Base-by-base conservation (phyloP, 2,888 invertebrate genomes). In the Auanema freiburgensis region DNA sequence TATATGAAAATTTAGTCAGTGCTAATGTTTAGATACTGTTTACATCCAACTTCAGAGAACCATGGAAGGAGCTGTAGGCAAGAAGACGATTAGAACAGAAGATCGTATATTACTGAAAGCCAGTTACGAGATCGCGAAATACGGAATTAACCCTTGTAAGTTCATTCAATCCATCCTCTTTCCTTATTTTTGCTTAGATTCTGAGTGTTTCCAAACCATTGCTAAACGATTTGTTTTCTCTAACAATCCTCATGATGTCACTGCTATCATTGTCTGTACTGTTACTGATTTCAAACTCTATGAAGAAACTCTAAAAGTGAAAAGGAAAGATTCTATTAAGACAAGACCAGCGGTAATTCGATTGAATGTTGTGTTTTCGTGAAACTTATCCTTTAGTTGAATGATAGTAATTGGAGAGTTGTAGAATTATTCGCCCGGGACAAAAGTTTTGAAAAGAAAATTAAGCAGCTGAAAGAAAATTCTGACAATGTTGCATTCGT, bases 391-490 rank as follows among this genome's bases (percentile, higher is more conserved):
- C 23, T 60, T 56, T 41, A 66, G 70, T 18, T 66, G 21, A 74
- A 76, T 54, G 68, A 68, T 16, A 66, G 70, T 1, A 42, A 61
- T 0, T 74, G 72, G 71, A 67, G 63, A 65, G 62, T 69, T 4
- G 67, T 63, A 10, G 67, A 66, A 23, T 46, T 69, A 10, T 76
- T 69, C 57, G 52, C 72, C 4, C 59, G 60, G 40, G 73, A 74
- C 59, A 24, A 65, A 49, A 55, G 49, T 21, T 73, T 64, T 41
- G 73, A 71, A 44, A 73, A 67, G 25, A 65, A 46, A n/a, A 40
- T 73, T 12, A n/a, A 49, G 4, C 61, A 63, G 23, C n/a, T 44
- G 25, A 65, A 65, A 25, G 50, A 59, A 8, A 53, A 46, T 46
- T 10, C 16, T 10, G 46, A 46, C 4, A 46, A 21, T 10, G 10